Evolutionary conservation across 2,113 vertebrate species (phyloP).

Genomic region (Orthonyx spaldingii): DNA sequence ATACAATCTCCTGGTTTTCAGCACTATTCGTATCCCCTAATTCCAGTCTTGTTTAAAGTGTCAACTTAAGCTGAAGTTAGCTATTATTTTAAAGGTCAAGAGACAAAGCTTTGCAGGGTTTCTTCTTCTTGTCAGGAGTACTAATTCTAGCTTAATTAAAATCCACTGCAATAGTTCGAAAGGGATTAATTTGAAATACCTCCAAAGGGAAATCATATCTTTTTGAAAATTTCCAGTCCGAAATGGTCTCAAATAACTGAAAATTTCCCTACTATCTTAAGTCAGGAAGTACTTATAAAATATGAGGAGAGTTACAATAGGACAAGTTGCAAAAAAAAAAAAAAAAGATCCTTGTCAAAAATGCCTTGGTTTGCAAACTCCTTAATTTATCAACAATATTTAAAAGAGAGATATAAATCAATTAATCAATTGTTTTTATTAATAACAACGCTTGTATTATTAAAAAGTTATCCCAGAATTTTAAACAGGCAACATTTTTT

Average conservation of each 20-base stretch:
- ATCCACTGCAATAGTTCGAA: background rate
- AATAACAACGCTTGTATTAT: background rate
- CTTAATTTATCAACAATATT: background rate
- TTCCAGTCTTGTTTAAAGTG: background rate
- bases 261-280: background rate
- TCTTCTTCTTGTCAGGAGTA: background rate
- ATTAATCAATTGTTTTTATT: background rate
- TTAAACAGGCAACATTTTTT: background rate
- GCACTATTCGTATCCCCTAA: background rate
- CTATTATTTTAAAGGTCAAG: background rate
- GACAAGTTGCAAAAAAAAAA: background rate
- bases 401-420: background rate
- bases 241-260: background rate
- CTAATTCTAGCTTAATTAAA: constrained; percentile 27
- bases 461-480: background rate
- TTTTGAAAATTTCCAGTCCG: background rate
- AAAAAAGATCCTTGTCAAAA: background rate
- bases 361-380: background rate
- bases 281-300: background rate
- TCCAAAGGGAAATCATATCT: background rate
- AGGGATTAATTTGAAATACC: background rate
- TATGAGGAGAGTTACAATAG: background rate
- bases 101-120: background rate
- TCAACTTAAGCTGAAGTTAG: background rate
- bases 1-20: background rate